Conservation (phyloP, 2,113 vertebrate species). For the Glareola pratincola region DNA sequence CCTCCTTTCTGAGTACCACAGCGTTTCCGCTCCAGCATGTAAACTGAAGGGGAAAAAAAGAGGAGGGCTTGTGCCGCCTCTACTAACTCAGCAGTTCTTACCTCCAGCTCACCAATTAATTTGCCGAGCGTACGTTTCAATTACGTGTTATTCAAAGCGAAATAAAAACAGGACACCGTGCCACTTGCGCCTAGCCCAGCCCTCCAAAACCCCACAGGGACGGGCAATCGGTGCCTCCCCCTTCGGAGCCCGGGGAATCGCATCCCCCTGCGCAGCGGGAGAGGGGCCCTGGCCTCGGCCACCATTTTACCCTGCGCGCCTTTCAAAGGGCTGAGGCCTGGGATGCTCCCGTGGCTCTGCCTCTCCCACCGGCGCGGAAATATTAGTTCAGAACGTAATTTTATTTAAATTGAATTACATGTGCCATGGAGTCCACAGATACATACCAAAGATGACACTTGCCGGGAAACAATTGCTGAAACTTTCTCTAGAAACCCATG, state of each 20-base stretch:
- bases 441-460: not conserved
- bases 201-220: not conserved
- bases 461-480: slow-evolving; percentile 44
- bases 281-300: not conserved
- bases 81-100: slow-evolving; percentile 56
- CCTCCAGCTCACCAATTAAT: slow-evolving; percentile 33
- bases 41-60: not conserved
- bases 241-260: rapidly evolving
- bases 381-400: not conserved
- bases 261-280: not conserved
- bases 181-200: not conserved
- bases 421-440: not conserved
- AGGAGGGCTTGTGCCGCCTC: not conserved
- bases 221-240: not conserved
- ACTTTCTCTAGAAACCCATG: slow-evolving; percentile 57
- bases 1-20: slow-evolving; percentile 43
- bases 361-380: not conserved
- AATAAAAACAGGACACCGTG: not conserved
- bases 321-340: not conserved
- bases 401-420: slow-evolving; percentile 2
- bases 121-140: not conserved
- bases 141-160: not conserved
- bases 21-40: slow-evolving; percentile 16
- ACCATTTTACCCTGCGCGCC: not conserved
- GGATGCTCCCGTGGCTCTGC: not conserved